Base-by-base conservation (phyloP, 2,888 invertebrate genomes). In the Cephus spinipes region DNA sequence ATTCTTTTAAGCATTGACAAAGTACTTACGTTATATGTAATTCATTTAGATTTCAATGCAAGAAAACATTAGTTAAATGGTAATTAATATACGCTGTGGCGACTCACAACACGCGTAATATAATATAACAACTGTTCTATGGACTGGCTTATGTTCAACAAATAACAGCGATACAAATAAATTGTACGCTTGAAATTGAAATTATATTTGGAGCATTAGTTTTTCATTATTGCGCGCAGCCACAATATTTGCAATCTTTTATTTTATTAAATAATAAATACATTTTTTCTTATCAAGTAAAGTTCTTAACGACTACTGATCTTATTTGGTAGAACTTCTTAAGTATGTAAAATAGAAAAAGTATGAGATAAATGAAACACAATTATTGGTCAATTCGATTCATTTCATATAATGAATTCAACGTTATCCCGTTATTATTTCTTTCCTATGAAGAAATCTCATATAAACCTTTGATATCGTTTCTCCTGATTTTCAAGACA, bases 401-500 rank as follows among this genome's bases (percentile, higher is more conserved):
- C 32, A 31, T 75, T 12, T 36, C 4, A 30, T 33, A 69, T 12
- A 35, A 68, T 36, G 12, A 36, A 36, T 3, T 1, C 35, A 76
- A 68, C 23, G 35, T n/a, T 3, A 6, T 69, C 30, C 23, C 69
- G 3, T 75, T 75, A 69, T 34, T 11, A 68, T 36, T 68, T 36
- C 81, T 83, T 81, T 76, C 83, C 85, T 68, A 90, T 85, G 73
- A 96, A 89, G 81, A 96, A 89, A 92, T 97, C 97, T 15, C 88
- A 96, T 93, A 91, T 97, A 97, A 31, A 97, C 96, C 83, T 94
- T 94, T 9, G 94, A 92, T 73, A 97, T 92, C 40, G 97, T 92
- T 90, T 96, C 94, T 30, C 92, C 92, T 80, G 4, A 40, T 12
- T 40, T 40, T 40, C 15, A 40, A 40, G 15, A 15, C 12, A 40